phyloP scores from a whole-genome alignment of 2,113 vertebrate species.

The Corydoras sp. region DNA sequence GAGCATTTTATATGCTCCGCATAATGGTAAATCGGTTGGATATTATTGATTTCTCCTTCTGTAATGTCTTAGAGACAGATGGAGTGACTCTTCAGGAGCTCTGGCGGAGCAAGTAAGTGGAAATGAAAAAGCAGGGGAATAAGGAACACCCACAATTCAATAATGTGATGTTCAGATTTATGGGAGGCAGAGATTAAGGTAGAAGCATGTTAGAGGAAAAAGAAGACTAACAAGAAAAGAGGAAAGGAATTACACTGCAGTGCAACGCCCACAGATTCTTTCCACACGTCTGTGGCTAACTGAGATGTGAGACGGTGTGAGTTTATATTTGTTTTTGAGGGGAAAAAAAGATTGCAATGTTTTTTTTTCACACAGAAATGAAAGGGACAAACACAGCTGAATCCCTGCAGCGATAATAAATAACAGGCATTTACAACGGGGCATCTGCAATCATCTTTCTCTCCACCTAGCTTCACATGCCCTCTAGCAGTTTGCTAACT shows the following conservation, averaged over 20 bases:
- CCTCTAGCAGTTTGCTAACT: slow-evolving; percentile 4
- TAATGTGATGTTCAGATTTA: no score
- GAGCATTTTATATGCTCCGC: slow-evolving; percentile 15
- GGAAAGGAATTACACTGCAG: neutral
- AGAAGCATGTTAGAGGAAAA: neutral
- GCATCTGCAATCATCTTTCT: slow-evolving; percentile 17
- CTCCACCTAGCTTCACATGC: slow-evolving; percentile 9
- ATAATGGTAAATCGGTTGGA: slow-evolving; percentile 22
- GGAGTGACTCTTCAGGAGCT: slow-evolving; percentile 4
- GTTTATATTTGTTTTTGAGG: slow-evolving; percentile 6
- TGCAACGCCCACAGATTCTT: neutral
- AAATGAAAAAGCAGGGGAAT: neutral
- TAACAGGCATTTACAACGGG: slow-evolving; percentile 30
- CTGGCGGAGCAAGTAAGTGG: neutral
- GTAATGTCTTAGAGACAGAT: slow-evolving; percentile 26
- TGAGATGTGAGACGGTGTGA: neutral
- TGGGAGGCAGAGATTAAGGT: no score
- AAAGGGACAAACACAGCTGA: slow-evolving; percentile 23
- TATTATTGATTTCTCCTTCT: slow-evolving; percentile 17
- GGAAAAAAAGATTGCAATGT: neutral
- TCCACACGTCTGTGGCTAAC: neutral
- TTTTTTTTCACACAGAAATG: slow-evolving; percentile 8
- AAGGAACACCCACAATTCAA: no score
- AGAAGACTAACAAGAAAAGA: neutral
- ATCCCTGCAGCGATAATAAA: slow-evolving; percentile 26